phyloP scores from a whole-genome alignment of 2,797 vertebrate species.

The Molossus alvarezi region DNA sequence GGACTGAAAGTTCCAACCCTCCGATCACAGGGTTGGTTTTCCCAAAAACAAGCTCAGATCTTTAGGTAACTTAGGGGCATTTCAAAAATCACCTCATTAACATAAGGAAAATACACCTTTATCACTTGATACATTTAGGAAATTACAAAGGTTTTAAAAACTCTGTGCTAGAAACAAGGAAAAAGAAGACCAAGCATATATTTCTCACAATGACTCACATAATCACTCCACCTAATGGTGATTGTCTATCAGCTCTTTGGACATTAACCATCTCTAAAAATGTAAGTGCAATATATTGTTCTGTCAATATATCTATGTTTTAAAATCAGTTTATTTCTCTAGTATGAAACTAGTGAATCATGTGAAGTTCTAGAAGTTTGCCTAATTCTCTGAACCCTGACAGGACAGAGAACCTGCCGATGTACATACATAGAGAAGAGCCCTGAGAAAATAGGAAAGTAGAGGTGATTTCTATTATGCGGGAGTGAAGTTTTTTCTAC shows the following conservation, averaged over 20 bases:
- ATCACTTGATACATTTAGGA: neutral
- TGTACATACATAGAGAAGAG: neutral
- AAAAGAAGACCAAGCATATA: neutral
- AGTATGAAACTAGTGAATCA: conserved; percentile 18
- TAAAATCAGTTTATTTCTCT: conserved; percentile 47
- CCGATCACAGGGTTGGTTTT: neutral
- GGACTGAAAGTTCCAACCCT: neutral
- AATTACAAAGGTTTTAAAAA: neutral
- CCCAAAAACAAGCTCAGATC: neutral
- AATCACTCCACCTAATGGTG: neutral
- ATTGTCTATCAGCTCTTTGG: neutral
- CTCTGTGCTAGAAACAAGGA: neutral
- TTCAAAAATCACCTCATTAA: neutral
- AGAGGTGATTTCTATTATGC: neutral
- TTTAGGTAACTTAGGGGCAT: neutral
- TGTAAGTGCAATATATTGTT: neutral
- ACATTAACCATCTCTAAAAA: neutral
- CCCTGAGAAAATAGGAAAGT: neutral
- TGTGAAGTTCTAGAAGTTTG: neutral
- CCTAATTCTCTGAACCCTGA: neutral
- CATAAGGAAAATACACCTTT: neutral
- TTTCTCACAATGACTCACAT: conserved; percentile 1
- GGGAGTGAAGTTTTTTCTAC: neutral
- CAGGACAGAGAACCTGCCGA: neutral
- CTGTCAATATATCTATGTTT: neutral